Conservation (phyloP, 2,888 invertebrate genomes). For the Luperina testacea region DNA sequence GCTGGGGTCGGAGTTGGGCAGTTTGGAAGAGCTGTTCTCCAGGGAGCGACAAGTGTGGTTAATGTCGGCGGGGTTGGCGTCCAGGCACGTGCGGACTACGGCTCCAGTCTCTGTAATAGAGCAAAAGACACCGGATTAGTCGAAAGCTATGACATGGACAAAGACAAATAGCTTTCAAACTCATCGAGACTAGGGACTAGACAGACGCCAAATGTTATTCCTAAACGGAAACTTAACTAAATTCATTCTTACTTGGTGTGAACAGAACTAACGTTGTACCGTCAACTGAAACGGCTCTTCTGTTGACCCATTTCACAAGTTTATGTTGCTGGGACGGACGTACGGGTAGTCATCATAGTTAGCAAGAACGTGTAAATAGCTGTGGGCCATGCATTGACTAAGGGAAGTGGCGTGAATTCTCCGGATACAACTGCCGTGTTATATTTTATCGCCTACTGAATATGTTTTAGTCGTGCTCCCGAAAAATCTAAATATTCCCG, state of each 20-base stretch:
- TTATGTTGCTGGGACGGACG: background rate
- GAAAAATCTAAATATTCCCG: background rate
- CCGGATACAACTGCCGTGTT: too few species aligned
- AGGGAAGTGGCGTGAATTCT: background rate
- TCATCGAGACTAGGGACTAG: background rate
- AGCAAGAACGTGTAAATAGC: background rate
- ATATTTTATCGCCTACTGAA: background rate
- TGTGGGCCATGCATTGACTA: background rate
- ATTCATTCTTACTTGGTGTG: background rate
- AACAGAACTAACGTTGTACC: background rate
- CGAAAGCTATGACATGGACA: background rate
- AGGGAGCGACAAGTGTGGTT: slow-evolving; percentile 79
- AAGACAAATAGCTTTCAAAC: background rate
- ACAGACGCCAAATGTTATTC: background rate
- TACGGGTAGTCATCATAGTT: background rate
- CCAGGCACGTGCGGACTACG: slow-evolving; percentile 83
- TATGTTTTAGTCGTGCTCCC: background rate
- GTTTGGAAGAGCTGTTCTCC: slow-evolving; percentile 66
- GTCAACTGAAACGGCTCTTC: background rate
- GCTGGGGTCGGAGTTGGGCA: slow-evolving; percentile 56
- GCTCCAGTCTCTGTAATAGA: slow-evolving; percentile 79
- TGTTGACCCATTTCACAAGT: background rate
- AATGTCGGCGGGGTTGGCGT: slow-evolving; percentile 78
- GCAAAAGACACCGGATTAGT: background rate
- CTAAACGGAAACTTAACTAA: background rate